phyloP scores from a whole-genome alignment of 1,140 invertebrate genomes.

The Chelonus insularis region DNA sequence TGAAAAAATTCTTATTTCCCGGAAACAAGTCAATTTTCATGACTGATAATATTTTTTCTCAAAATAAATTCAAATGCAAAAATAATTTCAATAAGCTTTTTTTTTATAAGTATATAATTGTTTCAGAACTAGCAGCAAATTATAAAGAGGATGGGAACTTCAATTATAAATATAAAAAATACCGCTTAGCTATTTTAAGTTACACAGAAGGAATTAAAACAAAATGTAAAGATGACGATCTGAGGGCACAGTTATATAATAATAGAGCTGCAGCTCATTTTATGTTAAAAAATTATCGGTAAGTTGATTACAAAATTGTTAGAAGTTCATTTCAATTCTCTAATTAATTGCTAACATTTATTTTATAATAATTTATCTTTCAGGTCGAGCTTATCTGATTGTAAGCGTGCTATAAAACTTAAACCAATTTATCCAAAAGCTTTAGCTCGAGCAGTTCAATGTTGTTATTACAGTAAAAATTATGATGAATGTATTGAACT shows the following conservation, averaged over 20 bases:
- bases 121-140: constrained; percentile 77
- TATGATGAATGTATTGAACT: constrained; percentile 75
- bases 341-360: no score
- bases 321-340: no score
- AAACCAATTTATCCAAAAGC: constrained; percentile 82
- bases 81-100: constrained; percentile 11
- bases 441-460: constrained; percentile 73
- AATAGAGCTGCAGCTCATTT: constrained; percentile 90
- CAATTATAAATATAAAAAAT: constrained; percentile 95
- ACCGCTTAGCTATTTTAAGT: constrained; percentile 81
- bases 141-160: constrained; percentile 98
- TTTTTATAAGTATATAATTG: constrained; percentile 13
- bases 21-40: no score
- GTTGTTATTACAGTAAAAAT: constrained; percentile 69
- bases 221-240: constrained; percentile 72
- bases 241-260: constrained; percentile 85
- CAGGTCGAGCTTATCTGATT: constrained; percentile 73
- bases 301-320: no score
- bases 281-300: constrained; percentile 83
- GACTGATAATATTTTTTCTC: no score
- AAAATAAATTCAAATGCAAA: constrained; percentile 15
- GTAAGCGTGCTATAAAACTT: constrained; percentile 74
- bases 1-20: no score
- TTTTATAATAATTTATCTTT: constrained; percentile 35
- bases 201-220: constrained; percentile 89